Conservation (phyloP, 1,140 invertebrate species). For the Aphelenchoides avenae region DNA sequence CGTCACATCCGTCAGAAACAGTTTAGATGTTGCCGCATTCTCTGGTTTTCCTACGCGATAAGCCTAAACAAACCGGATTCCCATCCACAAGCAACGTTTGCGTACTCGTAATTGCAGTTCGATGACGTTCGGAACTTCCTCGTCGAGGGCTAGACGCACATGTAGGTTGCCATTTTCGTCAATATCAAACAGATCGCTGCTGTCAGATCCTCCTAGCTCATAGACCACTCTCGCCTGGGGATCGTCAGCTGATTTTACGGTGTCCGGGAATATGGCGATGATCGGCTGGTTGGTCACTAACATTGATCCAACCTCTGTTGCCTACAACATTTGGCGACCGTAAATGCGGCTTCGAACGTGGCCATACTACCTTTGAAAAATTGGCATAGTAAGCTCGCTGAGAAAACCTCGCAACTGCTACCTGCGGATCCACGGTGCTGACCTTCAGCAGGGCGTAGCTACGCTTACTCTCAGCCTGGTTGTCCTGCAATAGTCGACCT, state of each 20-base stretch:
- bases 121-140: not conserved
- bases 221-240: constrained; percentile 17
- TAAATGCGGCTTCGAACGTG: no score
- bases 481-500: constrained; percentile 30
- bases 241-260: constrained; percentile 31
- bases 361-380: constrained; percentile 42
- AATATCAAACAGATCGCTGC: constrained; percentile 21
- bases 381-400: constrained; percentile 43
- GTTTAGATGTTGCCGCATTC: constrained; percentile 13
- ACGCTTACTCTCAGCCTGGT: constrained; percentile 11
- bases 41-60: constrained; percentile 8
- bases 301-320: not conserved
- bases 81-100: not conserved
- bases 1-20: constrained; percentile 34
- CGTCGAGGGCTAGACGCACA: constrained; percentile 24
- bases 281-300: constrained; percentile 36
- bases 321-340: constrained; percentile 10
- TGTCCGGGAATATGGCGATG: constrained; percentile 29
- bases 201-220: constrained; percentile 21
- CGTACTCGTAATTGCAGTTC: constrained; percentile 12
- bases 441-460: constrained; percentile 36
- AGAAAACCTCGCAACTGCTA: constrained; percentile 30
- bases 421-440: constrained; percentile 22
- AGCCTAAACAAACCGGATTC: constrained; percentile 6
- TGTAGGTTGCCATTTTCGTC: constrained; percentile 24